Evolutionary conservation across 2,888 invertebrate genomes (phyloP), one percentile per base, ranked within the genome.

Genomic region (Scrobipalpa costella): DNA sequence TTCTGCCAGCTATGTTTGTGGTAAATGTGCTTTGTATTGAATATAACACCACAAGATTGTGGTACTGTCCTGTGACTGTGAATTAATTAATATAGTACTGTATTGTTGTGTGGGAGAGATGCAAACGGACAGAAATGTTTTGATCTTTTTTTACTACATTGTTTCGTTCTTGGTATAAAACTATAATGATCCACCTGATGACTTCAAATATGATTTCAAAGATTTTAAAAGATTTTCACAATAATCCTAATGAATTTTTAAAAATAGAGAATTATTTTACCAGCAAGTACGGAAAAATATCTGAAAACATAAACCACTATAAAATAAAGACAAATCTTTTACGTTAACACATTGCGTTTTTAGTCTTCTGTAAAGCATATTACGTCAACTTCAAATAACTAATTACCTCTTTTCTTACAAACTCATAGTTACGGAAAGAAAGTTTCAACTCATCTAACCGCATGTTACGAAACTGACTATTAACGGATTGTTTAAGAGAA

Each of bases 401-500:
- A 44, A 44, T 44, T 44, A 44, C n/a, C 44, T 15, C 44, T 44
- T 44, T 44, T 44, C 44, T 15, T 15, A 15, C 15, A 44, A 44
- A 44, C 40, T 44, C 15, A n/a, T 44, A 44, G 19, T 49, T 19
- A 49, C 49, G 19, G 49, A 21, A 49, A 49, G 49, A 49, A 49
- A 49, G 49, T 49, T 49, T 49, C 17, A 11, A 49, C 49, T 49
- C 50, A 52, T 52, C 50, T 52, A 27, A 52, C 21, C 21, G 21
- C 21, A 52, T 52, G 5, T 52, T 21, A 52, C 50, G 50, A 19
- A 13, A 52, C 49, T 49, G 50, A 11, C 50, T 11, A 21, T 52
- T 52, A 21, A 21, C 13, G 50, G 21, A 27, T 17, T 21, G 9
- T 52, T 21, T 52, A 13, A 52, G 13, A 13, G 50, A 52, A 52